Percentiles rank a stretch among this genome's conserved stretches.
These are phyloP conservation scores for Xylocopa sonorina DNA, from an alignment of 1,140 invertebrate species.

Conservation along the genomic window DNA sequence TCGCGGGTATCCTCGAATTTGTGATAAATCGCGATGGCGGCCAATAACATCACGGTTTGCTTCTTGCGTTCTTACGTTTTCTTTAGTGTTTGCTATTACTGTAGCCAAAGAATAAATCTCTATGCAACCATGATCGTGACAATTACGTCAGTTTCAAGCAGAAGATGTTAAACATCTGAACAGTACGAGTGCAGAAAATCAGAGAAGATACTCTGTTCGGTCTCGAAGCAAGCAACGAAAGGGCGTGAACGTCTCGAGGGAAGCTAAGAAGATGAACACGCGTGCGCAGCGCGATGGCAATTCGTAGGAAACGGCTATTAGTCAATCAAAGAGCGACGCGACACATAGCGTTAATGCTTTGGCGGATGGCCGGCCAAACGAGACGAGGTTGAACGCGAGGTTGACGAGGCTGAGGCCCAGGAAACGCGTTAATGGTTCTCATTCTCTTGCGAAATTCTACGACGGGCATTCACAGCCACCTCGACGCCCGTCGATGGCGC, in stretches of 20 bases:
- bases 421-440: conserved; percentile 54
- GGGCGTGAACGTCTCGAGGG: neutral
- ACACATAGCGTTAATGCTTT: conserved; percentile 25
- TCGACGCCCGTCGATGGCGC: conserved; percentile 65
- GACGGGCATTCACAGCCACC: conserved; percentile 66
- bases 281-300: conserved; percentile 7
- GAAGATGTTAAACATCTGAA: no score
- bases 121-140: no score
- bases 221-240: no score
- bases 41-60: conserved; percentile 51
- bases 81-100: neutral
- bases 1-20: conserved; percentile 50
- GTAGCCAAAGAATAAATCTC: no score
- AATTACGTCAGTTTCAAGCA: no score
- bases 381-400: neutral
- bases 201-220: no score
- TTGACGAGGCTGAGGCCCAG: conserved; percentile 5
- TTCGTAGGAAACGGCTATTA: conserved; percentile 46
- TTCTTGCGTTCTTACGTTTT: conserved; percentile 26
- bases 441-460: conserved; percentile 54
- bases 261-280: neutral
- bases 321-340: conserved; percentile 40
- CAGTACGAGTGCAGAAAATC: no score
- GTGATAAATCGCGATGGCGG: conserved; percentile 75
- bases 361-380: neutral